A percentile compares a stretch with the other conserved stretches of the same genome.
Evolutionary conservation across 1,140 invertebrate species (phyloP).

Genomic region (Drosophila novamexicana): DNA sequence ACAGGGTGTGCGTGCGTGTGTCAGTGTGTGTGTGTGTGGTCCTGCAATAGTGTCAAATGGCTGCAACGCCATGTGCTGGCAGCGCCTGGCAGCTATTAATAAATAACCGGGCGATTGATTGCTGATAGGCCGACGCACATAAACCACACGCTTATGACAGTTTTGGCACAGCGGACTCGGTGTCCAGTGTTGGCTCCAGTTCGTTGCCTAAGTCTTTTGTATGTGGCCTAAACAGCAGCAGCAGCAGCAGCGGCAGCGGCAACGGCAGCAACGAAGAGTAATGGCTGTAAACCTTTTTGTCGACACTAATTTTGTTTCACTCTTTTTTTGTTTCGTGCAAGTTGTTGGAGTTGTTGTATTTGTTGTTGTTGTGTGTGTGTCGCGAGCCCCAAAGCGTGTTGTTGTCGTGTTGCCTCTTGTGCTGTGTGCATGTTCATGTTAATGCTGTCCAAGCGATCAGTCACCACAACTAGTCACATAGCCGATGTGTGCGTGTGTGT

Average conservation of each 20-base stretch:
- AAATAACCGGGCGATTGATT: slow-evolving; percentile 75
- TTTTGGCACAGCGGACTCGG: slow-evolving; percentile 66
- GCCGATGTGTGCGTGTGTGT: neutral
- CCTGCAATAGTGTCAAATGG: slow-evolving; percentile 39
- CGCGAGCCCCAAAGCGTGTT: slow-evolving; percentile 59
- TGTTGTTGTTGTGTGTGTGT: slow-evolving; percentile 48
- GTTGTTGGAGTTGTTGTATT: slow-evolving; percentile 16
- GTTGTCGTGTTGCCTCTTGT: slow-evolving; percentile 43
- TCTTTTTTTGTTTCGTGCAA: slow-evolving; percentile 38
- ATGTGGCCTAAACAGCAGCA: slow-evolving; percentile 65
- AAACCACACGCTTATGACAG: slow-evolving; percentile 78
- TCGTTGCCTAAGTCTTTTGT: slow-evolving; percentile 83
- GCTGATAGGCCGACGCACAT: slow-evolving; percentile 74
- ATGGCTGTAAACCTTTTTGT: slow-evolving; percentile 83
- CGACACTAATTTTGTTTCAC: slow-evolving; percentile 80
- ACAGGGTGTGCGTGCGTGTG: slow-evolving; percentile 39
- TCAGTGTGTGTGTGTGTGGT: slow-evolving; percentile 44
- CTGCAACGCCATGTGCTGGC: slow-evolving; percentile 19
- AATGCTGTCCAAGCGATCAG: slow-evolving; percentile 81
- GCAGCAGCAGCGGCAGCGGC: slow-evolving; percentile 59
- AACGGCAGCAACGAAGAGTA: slow-evolving; percentile 64
- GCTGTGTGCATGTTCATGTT: slow-evolving; percentile 74
- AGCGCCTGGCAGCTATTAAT: slow-evolving; percentile 57
- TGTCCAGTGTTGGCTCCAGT: slow-evolving; percentile 27
- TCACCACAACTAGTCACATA: slow-evolving; percentile 62